Conservation (phyloP, 2,113 vertebrate genomes). For the Cinclus mexicanus region DNA sequence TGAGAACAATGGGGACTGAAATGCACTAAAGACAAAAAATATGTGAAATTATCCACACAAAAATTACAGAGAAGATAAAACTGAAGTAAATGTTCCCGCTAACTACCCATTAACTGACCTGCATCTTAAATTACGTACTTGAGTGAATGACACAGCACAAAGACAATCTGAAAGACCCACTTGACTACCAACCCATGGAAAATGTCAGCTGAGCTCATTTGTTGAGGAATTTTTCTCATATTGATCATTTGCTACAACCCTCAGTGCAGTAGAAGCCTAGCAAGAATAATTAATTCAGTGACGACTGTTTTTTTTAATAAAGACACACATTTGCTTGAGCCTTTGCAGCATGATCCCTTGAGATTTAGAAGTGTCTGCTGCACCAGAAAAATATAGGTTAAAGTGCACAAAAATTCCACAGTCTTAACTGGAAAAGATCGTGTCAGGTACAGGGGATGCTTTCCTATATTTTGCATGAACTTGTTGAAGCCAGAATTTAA, state of each 20-base stretch:
- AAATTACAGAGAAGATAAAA: slow-evolving; percentile 63
- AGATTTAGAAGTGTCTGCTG: neutral
- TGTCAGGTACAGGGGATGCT: neutral
- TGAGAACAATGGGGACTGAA: slow-evolving; percentile 59
- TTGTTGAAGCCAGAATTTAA: neutral
- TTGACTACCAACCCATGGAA: neutral
- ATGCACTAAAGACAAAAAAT: slow-evolving; percentile 64
- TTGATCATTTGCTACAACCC: neutral
- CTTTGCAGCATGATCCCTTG: neutral
- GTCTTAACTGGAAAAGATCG: neutral
- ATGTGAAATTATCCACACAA: slow-evolving; percentile 61
- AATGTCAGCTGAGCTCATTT: slow-evolving; percentile 24
- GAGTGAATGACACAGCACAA: slow-evolving; percentile 30
- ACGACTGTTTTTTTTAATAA: neutral
- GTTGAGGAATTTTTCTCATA: neutral
- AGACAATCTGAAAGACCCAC: neutral
- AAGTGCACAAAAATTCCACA: slow-evolving; percentile 29
- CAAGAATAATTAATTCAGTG: neutral
- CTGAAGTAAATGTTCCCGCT: slow-evolving; percentile 8
- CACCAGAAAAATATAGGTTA: neutral
- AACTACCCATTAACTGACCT: slow-evolving; percentile 58
- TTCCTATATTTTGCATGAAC: neutral
- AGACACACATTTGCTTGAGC: neutral
- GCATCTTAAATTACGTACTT: slow-evolving; percentile 42
- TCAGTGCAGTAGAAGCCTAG: neutral